Evolutionary conservation across 2,113 vertebrate genomes (phyloP).

Genomic region (Mormyrus lacerda): DNA sequence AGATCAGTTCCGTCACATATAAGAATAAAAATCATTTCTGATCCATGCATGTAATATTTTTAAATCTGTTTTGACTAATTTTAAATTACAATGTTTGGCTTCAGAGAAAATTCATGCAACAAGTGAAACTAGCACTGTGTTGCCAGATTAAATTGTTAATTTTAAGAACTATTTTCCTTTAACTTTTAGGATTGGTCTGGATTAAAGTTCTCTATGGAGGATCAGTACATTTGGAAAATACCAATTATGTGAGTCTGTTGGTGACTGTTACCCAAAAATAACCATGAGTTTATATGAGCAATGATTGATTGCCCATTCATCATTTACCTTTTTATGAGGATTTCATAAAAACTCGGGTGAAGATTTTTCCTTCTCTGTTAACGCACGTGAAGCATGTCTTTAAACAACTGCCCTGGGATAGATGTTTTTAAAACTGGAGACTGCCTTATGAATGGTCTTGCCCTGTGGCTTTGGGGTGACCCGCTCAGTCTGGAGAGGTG

Average conservation of each 20-base stretch:
- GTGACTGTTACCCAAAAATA: constrained; percentile 56
- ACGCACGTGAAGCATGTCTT: constrained; percentile 51
- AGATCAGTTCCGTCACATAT: background rate
- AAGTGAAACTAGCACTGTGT: background rate
- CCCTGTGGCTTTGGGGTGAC: constrained; percentile 44
- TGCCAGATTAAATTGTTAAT: background rate
- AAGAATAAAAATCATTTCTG: background rate
- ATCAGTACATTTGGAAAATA: background rate
- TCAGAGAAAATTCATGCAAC: background rate
- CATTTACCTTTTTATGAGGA: constrained; percentile 46
- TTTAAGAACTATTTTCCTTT: background rate
- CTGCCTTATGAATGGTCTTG: constrained; percentile 40
- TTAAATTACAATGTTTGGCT: background rate
- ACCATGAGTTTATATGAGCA: constrained; percentile 61
- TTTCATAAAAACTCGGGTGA: constrained; percentile 54
- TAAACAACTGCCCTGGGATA: constrained; percentile 59
- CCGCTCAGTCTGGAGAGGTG: constrained; percentile 36
- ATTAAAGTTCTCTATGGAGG: background rate
- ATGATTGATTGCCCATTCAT: background rate
- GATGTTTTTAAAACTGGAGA: constrained; percentile 50
- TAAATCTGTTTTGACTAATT: background rate
- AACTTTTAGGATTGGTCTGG: background rate
- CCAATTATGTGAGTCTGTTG: constrained; percentile 37
- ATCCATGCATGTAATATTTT: background rate
- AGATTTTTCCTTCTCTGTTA: constrained; percentile 50